Conservation (phyloP, 2,888 invertebrate species). For the Heteromyza rotundicornis region DNA sequence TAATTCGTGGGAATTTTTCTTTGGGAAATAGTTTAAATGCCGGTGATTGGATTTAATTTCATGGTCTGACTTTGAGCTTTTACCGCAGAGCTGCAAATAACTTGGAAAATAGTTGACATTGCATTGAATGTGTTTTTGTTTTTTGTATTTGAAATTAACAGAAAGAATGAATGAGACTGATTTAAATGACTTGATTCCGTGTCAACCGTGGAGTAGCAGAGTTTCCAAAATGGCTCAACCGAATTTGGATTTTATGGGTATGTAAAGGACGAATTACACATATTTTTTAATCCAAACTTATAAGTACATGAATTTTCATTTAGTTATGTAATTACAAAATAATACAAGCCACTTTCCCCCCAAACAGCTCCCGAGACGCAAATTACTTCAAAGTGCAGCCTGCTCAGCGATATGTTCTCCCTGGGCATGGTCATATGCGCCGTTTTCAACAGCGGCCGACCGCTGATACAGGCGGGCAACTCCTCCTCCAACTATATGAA, state of each 20-base stretch:
- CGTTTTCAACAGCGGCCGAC: slow-evolving; percentile 88
- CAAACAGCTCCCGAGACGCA: slow-evolving; percentile 90
- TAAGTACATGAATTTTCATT: not conserved
- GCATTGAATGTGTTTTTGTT: no score
- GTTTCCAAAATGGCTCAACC: slow-evolving; percentile 93
- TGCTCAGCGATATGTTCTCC: slow-evolving; percentile 95
- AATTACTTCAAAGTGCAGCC: slow-evolving; percentile 79
- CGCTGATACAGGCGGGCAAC: slow-evolving; percentile 89
- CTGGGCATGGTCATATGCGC: slow-evolving; percentile 93
- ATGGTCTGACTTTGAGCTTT: no score
- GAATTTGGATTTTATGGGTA: slow-evolving; percentile 89
- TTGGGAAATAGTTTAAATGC: not conserved
- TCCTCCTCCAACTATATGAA: slow-evolving; percentile 87
- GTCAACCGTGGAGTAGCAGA: slow-evolving; percentile 90
- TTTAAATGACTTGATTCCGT: slow-evolving; percentile 74
- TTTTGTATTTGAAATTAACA: slow-evolving; percentile 49
- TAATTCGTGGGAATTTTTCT: not conserved
- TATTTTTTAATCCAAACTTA: no score
- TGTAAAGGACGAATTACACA: no score
- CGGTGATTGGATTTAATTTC: no score
- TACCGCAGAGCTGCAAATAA: no score
- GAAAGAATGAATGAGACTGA: slow-evolving; percentile 75
- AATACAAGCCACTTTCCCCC: not conserved
- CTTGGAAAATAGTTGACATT: no score
- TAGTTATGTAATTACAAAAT: no score